These are phyloP conservation scores for Sphaerodactylus townsendi DNA, from an alignment of 2,113 vertebrate genomes.

Conservation along the genomic window DNA sequence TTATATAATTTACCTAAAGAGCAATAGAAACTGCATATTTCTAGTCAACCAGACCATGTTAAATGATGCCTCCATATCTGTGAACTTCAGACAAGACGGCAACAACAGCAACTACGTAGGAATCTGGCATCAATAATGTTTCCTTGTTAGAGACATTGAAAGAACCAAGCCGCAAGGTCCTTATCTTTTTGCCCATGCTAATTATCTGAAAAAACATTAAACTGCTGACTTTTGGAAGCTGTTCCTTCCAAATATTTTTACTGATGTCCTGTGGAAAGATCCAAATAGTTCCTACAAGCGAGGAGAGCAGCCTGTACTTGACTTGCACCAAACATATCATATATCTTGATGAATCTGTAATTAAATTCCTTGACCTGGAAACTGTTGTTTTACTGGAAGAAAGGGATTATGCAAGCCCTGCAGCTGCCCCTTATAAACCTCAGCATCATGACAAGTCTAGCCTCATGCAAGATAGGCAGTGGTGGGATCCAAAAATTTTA, in stretches of 20 bases:
- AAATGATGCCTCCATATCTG: slow-evolving; percentile 35
- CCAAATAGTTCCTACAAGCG: slow-evolving; percentile 25
- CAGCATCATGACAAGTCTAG: slow-evolving; percentile 16
- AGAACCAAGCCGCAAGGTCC: not conserved
- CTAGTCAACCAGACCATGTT: slow-evolving; percentile 45
- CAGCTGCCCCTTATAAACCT: slow-evolving; percentile 28
- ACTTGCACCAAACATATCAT: not conserved
- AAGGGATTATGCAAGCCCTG: not conserved
- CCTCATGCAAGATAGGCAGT: not conserved
- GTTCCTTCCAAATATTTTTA: not conserved
- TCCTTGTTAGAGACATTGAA: slow-evolving; percentile 19
- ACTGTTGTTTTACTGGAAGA: slow-evolving; percentile 19
- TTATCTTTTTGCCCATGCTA: not conserved
- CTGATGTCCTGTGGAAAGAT: slow-evolving; percentile 4
- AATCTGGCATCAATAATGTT: slow-evolving; percentile 29
- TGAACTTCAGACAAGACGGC: slow-evolving; percentile 31
- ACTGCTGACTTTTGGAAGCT: not conserved
- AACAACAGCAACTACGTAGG: not conserved
- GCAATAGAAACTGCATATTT: slow-evolving; percentile 29
- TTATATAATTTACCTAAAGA: slow-evolving; percentile 56
- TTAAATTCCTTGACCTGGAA: slow-evolving; percentile 3
- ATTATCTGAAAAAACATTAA: slow-evolving; percentile 6
- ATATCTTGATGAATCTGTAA: slow-evolving; percentile 35
- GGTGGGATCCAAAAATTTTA: too few species aligned
- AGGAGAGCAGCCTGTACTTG: slow-evolving; percentile 11